Percentiles rank a stretch among this genome's conserved stretches.
Conservation (phyloP, 2,113 vertebrate genomes). For the Lepidothrix coronata region DNA sequence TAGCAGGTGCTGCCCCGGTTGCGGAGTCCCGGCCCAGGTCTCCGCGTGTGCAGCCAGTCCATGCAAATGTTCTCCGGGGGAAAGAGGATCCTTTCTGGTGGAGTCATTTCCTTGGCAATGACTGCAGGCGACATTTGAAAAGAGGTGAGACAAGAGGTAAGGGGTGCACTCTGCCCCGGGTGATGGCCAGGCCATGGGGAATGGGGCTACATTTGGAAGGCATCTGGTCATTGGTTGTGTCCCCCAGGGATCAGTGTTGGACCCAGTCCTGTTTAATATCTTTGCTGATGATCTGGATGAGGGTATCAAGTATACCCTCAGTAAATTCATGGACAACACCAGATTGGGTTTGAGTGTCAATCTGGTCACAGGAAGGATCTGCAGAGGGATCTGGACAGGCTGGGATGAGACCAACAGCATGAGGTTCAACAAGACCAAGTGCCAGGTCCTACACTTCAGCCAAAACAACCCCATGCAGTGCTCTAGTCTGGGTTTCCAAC, state of each 20-base stretch:
- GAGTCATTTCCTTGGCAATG: slow-evolving; percentile 80
- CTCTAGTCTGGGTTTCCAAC: not conserved
- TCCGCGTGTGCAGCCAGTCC: slow-evolving; percentile 84
- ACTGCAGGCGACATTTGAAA: slow-evolving; percentile 18
- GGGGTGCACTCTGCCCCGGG: not conserved
- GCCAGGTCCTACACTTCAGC: not conserved
- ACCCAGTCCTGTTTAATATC: not conserved
- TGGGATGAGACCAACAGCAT: fast-evolving
- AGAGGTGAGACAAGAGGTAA: not conserved
- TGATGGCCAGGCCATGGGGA: not conserved
- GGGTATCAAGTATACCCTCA: not conserved
- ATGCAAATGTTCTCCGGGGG: slow-evolving; percentile 83
- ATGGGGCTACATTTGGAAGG: not conserved
- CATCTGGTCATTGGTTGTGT: not conserved
- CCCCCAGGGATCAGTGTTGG: not conserved
- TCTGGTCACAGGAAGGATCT: not conserved
- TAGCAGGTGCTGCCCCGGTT: slow-evolving; percentile 92
- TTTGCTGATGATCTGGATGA: not conserved
- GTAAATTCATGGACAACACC: not conserved
- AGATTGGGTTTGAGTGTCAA: fast-evolving
- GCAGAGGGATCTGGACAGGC: not conserved
- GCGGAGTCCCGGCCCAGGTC: slow-evolving; percentile 88
- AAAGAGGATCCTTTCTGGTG: slow-evolving; percentile 82
- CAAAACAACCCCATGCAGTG: not conserved
- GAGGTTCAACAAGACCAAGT: not conserved